A percentile compares a stretch with the other conserved stretches of the same genome.
These are phyloP conservation scores for Drosophila parvula DNA, from an alignment of 1,140 invertebrate species.

Conservation along the genomic window DNA sequence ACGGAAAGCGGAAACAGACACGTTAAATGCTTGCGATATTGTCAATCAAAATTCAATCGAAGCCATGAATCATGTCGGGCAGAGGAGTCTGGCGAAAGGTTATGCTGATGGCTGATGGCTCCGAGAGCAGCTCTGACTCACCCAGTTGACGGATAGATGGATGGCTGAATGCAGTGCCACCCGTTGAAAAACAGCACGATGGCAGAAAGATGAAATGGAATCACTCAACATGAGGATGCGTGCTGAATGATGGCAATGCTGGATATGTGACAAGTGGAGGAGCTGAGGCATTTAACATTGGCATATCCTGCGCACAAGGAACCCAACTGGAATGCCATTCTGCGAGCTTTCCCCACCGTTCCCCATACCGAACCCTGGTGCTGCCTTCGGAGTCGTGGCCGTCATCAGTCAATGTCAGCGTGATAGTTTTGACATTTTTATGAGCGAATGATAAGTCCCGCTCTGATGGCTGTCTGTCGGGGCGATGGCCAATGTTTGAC, in stretches of 20 bases:
- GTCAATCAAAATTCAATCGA: constrained; percentile 84
- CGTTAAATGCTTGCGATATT: constrained; percentile 84
- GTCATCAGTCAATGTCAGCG: constrained; percentile 80
- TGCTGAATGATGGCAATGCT: constrained; percentile 53
- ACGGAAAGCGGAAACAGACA: constrained; percentile 81
- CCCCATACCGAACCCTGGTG: neutral
- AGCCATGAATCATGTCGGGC: constrained; percentile 74
- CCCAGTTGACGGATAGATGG: constrained; percentile 59
- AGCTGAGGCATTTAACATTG: constrained; percentile 71
- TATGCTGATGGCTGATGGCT: constrained; percentile 77
- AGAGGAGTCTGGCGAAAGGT: constrained; percentile 46
- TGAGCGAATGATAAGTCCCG: constrained; percentile 76
- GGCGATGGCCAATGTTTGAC: constrained; percentile 76
- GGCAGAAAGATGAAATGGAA: constrained; percentile 58
- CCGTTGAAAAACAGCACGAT: constrained; percentile 35
- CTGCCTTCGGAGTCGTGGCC: constrained; percentile 11
- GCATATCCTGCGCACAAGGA: constrained; percentile 59
- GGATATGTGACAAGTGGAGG: constrained; percentile 57
- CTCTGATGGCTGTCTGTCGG: constrained; percentile 62
- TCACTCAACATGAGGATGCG: constrained; percentile 69
- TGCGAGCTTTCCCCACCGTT: constrained; percentile 3
- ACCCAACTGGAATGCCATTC: constrained; percentile 38
- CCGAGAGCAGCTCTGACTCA: constrained; percentile 56
- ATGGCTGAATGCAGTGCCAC: constrained; percentile 43
- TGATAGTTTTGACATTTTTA: constrained; percentile 83